Evolutionary conservation across 2,113 vertebrate genomes (phyloP).

Genomic region (Myotis yumanensis): DNA sequence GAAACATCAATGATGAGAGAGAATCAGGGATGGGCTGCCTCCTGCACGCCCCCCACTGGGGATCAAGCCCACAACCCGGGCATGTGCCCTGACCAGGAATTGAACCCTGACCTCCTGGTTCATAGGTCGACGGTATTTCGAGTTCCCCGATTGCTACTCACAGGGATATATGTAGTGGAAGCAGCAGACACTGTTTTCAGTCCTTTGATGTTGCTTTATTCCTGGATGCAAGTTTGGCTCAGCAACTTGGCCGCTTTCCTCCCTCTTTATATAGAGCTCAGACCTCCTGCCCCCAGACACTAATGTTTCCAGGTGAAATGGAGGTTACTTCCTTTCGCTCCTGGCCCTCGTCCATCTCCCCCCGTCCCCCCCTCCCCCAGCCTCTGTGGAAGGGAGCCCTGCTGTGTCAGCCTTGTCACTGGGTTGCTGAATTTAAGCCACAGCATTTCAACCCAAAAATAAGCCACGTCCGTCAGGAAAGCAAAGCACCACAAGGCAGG

Average conservation of each 20-base stretch:
- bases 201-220: conserved; percentile 72
- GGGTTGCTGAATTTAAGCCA: conserved; percentile 73
- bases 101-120: no score
- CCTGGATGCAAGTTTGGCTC: conserved; percentile 72
- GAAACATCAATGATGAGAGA: no score
- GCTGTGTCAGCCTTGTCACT: conserved; percentile 74
- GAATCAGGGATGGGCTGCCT: no score
- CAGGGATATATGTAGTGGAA: not conserved
- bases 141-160: not conserved
- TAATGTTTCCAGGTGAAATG: conserved; percentile 83
- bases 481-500: conserved; percentile 65
- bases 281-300: conserved; percentile 74
- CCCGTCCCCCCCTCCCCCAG: not conserved
- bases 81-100: no score
- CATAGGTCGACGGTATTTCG: no score
- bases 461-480: conserved; percentile 77
- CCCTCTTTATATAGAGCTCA: conserved; percentile 67
- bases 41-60: no score
- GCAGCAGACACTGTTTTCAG: conserved; percentile 55
- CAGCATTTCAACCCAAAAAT: conserved; percentile 70
- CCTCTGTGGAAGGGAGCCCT: not conserved
- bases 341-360: conserved; percentile 71
- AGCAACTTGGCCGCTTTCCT: conserved; percentile 74
- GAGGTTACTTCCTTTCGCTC: conserved; percentile 80
- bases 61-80: no score